A percentile compares a stretch with the other conserved stretches of the same genome.
phyloP scores from a whole-genome alignment of 1,140 invertebrate species.

The Aphis gossypii region DNA sequence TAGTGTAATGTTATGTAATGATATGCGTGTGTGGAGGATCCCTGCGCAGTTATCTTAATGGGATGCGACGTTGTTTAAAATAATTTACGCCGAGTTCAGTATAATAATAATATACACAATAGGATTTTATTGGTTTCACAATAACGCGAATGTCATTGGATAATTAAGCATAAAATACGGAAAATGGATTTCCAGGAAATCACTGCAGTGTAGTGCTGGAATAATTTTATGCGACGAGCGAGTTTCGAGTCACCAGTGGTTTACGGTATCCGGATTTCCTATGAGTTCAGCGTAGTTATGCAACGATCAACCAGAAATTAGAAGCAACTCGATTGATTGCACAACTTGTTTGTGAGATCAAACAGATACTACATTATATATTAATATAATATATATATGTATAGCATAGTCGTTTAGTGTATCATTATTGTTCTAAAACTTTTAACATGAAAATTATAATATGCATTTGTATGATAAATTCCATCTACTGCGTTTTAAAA shows the following conservation, averaged over 20 bases:
- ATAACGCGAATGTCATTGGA: neutral
- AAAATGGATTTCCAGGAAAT: neutral
- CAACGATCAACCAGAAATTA: neutral
- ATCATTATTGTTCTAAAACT: neutral
- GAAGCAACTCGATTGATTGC: neutral
- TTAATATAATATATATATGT: too few relatives aligned
- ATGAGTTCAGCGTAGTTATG: neutral
- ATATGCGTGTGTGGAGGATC: too few relatives aligned
- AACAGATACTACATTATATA: too few relatives aligned
- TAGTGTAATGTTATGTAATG: too few relatives aligned
- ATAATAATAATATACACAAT: neutral
- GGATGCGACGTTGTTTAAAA: too few relatives aligned
- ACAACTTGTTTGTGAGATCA: neutral
- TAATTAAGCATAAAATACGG: neutral
- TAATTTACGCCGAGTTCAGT: neutral
- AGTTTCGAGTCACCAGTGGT: neutral
- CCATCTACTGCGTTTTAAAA: neutral
- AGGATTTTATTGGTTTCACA: neutral
- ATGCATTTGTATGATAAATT: neutral
- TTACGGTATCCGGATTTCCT: neutral
- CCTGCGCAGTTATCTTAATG: too few relatives aligned
- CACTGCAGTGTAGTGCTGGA: neutral
- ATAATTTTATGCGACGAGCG: neutral
- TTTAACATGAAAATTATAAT: neutral
- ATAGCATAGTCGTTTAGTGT: neutral